phyloP scores from a whole-genome alignment of 2,113 vertebrate species.

The Desmodus rotundus region DNA sequence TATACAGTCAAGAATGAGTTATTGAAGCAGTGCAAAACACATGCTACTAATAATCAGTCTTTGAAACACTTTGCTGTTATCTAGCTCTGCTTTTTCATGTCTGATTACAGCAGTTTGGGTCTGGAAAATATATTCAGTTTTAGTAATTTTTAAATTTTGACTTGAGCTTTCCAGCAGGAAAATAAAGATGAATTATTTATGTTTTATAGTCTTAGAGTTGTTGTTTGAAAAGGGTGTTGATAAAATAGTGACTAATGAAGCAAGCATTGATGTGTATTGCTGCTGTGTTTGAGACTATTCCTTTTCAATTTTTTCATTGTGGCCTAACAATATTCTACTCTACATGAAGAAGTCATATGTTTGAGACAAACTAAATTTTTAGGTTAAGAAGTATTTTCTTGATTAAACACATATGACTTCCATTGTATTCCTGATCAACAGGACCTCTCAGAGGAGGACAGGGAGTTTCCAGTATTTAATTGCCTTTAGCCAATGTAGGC shows the following conservation, averaged over 20 bases:
- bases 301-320: neutral
- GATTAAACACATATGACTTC: neutral
- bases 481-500: neutral
- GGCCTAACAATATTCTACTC: neutral
- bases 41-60: conserved; percentile 27
- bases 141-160: conserved; percentile 30
- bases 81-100: neutral
- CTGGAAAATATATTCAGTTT: neutral
- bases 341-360: conserved; percentile 14
- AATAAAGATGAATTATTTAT: conserved; percentile 39
- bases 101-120: neutral
- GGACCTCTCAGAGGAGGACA: neutral
- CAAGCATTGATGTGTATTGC: neutral
- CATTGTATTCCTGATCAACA: neutral
- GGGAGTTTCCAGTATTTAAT: conserved; percentile 18
- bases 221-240: conserved; percentile 27
- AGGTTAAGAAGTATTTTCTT: neutral
- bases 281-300: neutral
- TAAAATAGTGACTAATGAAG: conserved; percentile 23
- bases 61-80: neutral
- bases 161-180: conserved; percentile 12
- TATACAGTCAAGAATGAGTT: conserved; percentile 44
- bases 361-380: conserved; percentile 22
- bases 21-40: conserved; percentile 23
- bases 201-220: neutral